These are phyloP conservation scores for Sapayoa aenigma DNA, from an alignment of 2,113 vertebrate species.

Conservation along the genomic window DNA sequence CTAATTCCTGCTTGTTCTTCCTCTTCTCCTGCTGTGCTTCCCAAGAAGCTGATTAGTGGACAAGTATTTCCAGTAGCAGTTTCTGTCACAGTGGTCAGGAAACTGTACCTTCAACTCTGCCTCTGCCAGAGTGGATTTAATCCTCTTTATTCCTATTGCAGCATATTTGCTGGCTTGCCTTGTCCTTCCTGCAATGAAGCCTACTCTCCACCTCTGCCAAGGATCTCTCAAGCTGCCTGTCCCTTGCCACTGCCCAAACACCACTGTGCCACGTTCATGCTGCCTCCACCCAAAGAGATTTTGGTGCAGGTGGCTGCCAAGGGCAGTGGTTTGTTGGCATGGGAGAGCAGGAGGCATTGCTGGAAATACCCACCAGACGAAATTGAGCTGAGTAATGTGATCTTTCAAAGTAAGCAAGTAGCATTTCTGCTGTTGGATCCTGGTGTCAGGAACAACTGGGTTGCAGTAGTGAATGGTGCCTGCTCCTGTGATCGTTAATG, in stretches of 20 bases:
- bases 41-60: neutral
- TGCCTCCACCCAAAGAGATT: neutral
- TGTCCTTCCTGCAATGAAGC: neutral
- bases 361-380: neutral
- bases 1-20: neutral
- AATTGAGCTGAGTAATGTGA: neutral
- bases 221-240: neutral
- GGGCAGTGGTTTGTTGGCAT: fast-evolving
- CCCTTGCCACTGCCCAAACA: neutral
- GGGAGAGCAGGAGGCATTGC: neutral
- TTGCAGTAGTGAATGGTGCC: neutral
- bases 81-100: neutral
- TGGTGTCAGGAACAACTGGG: fast-evolving
- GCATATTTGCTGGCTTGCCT: neutral
- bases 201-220: neutral
- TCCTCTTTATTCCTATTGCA: neutral
- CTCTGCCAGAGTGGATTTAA: neutral
- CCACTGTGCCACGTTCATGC: fast-evolving
- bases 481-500: fast-evolving
- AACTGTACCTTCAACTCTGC: neutral
- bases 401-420: neutral
- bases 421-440: neutral
- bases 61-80: neutral
- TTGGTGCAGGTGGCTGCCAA: neutral
- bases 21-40: neutral